Evolutionary conservation across 2,113 vertebrate species (phyloP).

Genomic region (Nyctereutes procyonoides): DNA sequence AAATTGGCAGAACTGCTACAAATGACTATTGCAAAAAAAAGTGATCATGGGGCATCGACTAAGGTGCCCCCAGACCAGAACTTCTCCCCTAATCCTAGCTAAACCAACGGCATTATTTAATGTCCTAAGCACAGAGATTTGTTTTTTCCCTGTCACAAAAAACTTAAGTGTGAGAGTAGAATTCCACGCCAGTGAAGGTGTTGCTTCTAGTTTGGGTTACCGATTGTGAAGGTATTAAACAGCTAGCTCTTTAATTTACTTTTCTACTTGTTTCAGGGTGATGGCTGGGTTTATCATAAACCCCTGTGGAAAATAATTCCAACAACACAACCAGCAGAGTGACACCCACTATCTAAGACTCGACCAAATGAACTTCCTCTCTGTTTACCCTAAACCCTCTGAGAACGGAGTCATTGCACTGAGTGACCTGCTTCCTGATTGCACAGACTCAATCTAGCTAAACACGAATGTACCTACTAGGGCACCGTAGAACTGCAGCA

Average conservation of each 20-base stretch:
- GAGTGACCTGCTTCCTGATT: constrained; percentile 84
- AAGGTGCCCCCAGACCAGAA: not conserved
- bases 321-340: constrained; percentile 83
- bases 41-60: not conserved
- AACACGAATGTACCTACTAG: constrained; percentile 82
- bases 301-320: constrained; percentile 94
- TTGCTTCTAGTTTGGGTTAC: constrained; percentile 28
- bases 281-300: constrained; percentile 96
- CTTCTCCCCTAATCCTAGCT: not conserved
- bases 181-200: not conserved
- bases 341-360: constrained; percentile 79
- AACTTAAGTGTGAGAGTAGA: constrained; percentile 4
- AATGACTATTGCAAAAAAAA: not conserved
- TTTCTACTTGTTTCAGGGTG: constrained; percentile 90
- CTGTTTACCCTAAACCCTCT: constrained; percentile 80
- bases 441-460: constrained; percentile 80
- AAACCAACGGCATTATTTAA: not conserved
- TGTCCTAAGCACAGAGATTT: not conserved
- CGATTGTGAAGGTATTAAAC: constrained; percentile 21
- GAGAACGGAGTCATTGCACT: constrained; percentile 82
- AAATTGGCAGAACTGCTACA: not conserved
- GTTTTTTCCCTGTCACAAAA: not conserved
- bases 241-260: constrained; percentile 30
- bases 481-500: constrained; percentile 82
- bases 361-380: constrained; percentile 76